Base-by-base conservation (phyloP, 2,113 vertebrate species). In the Centropus unirufus region DNA sequence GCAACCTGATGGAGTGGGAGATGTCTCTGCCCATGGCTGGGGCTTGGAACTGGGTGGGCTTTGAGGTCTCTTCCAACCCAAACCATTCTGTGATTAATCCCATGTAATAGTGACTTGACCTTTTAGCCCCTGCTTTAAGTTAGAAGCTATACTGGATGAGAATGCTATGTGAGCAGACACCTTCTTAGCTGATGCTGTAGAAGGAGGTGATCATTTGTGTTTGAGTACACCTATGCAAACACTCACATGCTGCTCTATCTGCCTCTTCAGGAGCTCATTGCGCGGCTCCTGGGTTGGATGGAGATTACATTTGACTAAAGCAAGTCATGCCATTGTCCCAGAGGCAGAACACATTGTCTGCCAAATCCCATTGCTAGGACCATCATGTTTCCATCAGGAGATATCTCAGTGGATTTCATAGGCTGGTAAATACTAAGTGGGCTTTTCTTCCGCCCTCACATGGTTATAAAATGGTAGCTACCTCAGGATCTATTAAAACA, bases 131-230 rank as follows among this genome's bases (percentile, higher is more conserved):
- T 39, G 32, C 51, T 18, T 52, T 36, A 39, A 59, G 21, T 34
- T 58, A 5, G n/a, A 49, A 12, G 26, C 54, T 72, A 14, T 8
- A 10, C 19, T 46, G 84, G 26, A 5, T 55, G 44, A 30, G 32
- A 46, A 8, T 1, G 0, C 26, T 24, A 11, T 18, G 22, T 0
- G 0, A 42, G 8, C 34, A 10, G 47, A 27, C 3, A 7, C 61
- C 30, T 17, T 4, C 16, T 7, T 44, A 20, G 39, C 18, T 46
- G 68, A 12, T 87, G 40, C 14, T 57, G 23, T 40, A 42, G 44
- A 27, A 46, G 4, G 11, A 51, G 12, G 8, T 63, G 12, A 24
- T 26, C 47, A 2, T 11, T 1, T 14, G 15, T 54, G 34, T 85
- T 74, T 36, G 15, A 29, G 6, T 39, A 26, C 57, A 52, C 8